A percentile compares a stretch with the other conserved stretches of the same genome.
phyloP scores from a whole-genome alignment of 1,140 invertebrate species.

The Pollicipes pollicipes region DNA sequence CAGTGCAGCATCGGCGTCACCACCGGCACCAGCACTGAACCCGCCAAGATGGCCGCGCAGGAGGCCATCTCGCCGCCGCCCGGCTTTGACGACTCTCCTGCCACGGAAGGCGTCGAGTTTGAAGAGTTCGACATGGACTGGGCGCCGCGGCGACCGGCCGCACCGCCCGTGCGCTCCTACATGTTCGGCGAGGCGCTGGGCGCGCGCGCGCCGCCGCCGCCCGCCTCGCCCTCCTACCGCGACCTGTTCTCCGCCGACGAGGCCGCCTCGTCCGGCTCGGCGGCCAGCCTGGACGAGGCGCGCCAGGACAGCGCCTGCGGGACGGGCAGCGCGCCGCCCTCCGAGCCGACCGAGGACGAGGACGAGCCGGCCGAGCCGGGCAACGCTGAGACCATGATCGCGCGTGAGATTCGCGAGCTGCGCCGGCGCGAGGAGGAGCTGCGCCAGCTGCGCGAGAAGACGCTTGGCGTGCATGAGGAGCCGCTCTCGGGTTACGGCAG shows the following conservation, averaged over 20 bases:
- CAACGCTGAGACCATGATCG: constrained; percentile 29
- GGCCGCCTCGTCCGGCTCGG: constrained; percentile 56
- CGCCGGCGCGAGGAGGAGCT: constrained; percentile 32
- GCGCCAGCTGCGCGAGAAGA: constrained; percentile 19
- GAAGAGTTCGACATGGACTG: constrained; percentile 2
- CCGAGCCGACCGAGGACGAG: constrained; percentile 87
- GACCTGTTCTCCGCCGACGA: neutral
- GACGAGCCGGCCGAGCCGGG: constrained; percentile 55
- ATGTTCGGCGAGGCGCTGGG: neutral
- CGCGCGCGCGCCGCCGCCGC: neutral
- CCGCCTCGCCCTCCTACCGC: neutral
- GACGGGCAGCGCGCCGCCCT: constrained; percentile 78
- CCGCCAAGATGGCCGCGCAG: too few species aligned
- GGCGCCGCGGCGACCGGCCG: neutral
- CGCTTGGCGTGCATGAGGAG: neutral
- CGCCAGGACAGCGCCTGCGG: constrained; percentile 71
- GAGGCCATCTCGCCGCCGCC: too few species aligned
- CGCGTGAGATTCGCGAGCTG: constrained; percentile 30
- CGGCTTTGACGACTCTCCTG: neutral
- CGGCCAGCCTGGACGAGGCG: constrained; percentile 86
- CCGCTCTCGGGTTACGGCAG: constrained; percentile 7
- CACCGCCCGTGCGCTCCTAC: neutral
- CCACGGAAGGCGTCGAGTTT: neutral
- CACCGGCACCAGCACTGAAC: too few species aligned
- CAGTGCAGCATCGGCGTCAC: neutral